phyloP scores from a whole-genome alignment of 2,888 invertebrate species.

The Drosophila subsilvestris region DNA sequence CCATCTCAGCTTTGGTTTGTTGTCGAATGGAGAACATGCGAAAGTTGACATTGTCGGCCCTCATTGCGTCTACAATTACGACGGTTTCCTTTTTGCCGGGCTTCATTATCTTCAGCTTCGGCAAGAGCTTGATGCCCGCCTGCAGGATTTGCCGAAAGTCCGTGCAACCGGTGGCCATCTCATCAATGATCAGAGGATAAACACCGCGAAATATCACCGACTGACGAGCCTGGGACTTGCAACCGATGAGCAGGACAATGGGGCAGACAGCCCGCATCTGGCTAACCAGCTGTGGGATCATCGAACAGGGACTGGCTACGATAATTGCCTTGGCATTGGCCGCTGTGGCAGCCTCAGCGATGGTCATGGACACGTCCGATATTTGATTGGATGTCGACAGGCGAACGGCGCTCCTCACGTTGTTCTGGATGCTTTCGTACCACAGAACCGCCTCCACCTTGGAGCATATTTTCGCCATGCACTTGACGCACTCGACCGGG shows the following conservation, averaged over 20 bases:
- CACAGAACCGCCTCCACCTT: constrained; percentile 98
- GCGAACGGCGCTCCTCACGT: constrained; percentile 85
- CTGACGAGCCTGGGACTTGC: constrained; percentile 93
- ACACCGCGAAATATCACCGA: constrained; percentile 53
- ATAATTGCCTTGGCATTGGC: constrained; percentile 94
- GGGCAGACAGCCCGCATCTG: constrained; percentile 97
- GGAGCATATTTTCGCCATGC: constrained; percentile 96
- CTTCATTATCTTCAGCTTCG: constrained; percentile 47
- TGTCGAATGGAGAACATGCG: constrained; percentile 38
- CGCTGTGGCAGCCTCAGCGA: constrained; percentile 96
- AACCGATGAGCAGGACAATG: constrained; percentile 94
- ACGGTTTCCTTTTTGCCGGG: constrained; percentile 26
- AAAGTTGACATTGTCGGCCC: constrained; percentile 52
- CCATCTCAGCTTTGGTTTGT: constrained; percentile 11
- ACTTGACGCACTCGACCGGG: constrained; percentile 93
- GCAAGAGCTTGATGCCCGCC: constrained; percentile 39
- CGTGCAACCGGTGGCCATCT: constrained; percentile 36
- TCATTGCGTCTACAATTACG: constrained; percentile 56
- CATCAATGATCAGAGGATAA: constrained; percentile 49
- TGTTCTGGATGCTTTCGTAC: constrained; percentile 94
- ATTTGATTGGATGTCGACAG: constrained; percentile 90
- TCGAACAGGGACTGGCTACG: constrained; percentile 86
- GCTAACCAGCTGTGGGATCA: constrained; percentile 91
- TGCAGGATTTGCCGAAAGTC: constrained; percentile 46
- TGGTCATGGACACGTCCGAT: constrained; percentile 94